Evolutionary conservation across 2,797 vertebrate genomes (phyloP), one percentile per base, ranked within the genome.

Genomic region (Apogon hyalosoma): DNA sequence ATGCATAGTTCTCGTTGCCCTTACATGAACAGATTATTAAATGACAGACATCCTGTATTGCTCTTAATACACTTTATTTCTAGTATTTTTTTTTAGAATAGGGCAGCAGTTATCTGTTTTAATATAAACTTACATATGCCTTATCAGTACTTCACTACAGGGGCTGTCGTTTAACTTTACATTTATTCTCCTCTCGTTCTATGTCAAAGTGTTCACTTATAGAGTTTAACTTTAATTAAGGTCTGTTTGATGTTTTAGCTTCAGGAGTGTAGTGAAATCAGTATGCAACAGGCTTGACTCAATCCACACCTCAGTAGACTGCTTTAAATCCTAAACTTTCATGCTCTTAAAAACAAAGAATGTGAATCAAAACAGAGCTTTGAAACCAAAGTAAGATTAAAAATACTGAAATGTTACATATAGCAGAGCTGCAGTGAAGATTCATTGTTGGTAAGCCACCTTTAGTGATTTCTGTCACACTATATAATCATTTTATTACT

Each of bases 21-120:
- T 51, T 6, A 28, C 41, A n/a, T 56, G 56, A 75, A 73, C 28
- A 21, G 11, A n/a, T 63, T 66, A 58, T 73, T 76, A 59, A 58
- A 69, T 49, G 50, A 18, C 13, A 58, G 60, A 10, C 11, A 18
- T 16, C 16, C n/a, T 19, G 64, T 45, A 24, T 46, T 56, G 19
- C 6, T 36, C 24, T 54, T 73, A 50, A 83, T 59, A n/a, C 71
- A 51, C 11, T 46, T 51, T 19, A 24, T 40, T 57, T 45, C 21
- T 39, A 53, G 24, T 57, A 3, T 64, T 13, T 52, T 64, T 13
- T 51, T 65, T 76, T 68, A 9, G 8, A 69, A 42, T 11, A 53
- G 14, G 2, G 1, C 16, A 42, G 2, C 6, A 45, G 33, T 69
- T 6, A 61, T 59, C 24, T 60, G 8, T 59, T 52, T 15, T 15